Base-by-base conservation (phyloP, 2,797 vertebrate species). In the Acanthopagrus latus region DNA sequence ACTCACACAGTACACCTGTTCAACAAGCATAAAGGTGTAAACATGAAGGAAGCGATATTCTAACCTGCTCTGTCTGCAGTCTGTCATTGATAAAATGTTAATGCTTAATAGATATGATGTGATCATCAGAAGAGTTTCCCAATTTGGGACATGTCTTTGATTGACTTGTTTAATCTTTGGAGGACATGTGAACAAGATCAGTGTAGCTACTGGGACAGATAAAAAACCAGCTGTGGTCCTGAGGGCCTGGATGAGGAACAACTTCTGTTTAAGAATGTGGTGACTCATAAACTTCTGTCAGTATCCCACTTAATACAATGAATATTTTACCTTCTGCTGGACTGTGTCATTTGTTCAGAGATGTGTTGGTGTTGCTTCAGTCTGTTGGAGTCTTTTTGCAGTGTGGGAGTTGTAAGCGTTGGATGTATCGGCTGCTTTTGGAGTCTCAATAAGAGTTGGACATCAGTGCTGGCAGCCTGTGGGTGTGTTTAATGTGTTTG, bases 401-500 rank as follows among this genome's bases (percentile, higher is more conserved):
- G 78, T 60, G 88, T 86, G 82, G 85, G 85, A 79, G 86, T 76
- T 29, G 21, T 52, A 11, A 69, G 74, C 51, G 64, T 85, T 82
- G 82, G 80, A 72, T 73, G 74, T n/a, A 25, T 67, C 63, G n/a
- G 64, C 25, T 1, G 59, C 62, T 79, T 80, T 74, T 72, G 78
- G 46, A 38, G 54, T 70, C 75, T 83, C 60, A 66, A 12, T 47
- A 25, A 54, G 71, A 84, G 68, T 38, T 87, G 86, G 85, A 54
- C 57, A 57, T 72, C 5, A 13, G 43, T 43, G 57, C 78, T 68
- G 65, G 38, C 46, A 27, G 70, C 56, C 64, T 76, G 82, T 86
- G 85, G 72, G 76, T 46, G 75, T 79, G 60, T 70, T 73, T 86
- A 43, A 64, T 78, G 50, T 73, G 48, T 85, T 77, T 81, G 72